Evolutionary conservation across 2,797 vertebrate species (phyloP).

Genomic region (Hypotaenidia okinawae): DNA sequence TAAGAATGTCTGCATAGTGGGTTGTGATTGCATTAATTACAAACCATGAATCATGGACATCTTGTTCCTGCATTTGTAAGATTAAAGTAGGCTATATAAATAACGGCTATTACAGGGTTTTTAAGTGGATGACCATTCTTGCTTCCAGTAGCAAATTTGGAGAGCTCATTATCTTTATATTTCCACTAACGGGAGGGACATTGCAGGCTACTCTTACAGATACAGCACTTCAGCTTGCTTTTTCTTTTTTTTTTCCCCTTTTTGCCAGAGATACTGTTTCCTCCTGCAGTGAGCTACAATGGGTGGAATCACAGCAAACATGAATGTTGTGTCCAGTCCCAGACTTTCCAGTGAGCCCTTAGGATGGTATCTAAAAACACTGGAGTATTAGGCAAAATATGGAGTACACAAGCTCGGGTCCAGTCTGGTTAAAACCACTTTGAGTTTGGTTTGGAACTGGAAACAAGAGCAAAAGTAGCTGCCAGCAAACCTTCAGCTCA

Average conservation of each 20-base stretch:
- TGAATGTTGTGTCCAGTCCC: not conserved
- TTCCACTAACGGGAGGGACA: not conserved
- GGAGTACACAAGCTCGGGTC: not conserved
- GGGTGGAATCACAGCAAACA: not conserved
- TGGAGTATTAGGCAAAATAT: not conserved
- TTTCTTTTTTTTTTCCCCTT: not conserved
- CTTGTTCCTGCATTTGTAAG: not conserved
- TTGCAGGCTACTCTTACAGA: not conserved
- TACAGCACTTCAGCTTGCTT: not conserved
- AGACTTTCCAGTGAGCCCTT: not conserved
- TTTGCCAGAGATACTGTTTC: not conserved
- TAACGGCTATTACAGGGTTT: not conserved
- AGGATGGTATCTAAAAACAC: not conserved
- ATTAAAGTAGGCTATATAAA: not conserved
- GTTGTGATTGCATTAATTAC: not conserved
- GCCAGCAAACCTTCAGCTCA: not conserved
- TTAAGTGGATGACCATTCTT: not conserved
- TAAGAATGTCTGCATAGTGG: not conserved
- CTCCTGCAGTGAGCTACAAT: not conserved
- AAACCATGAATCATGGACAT: not conserved
- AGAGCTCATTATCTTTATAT: slow-evolving; percentile 13
- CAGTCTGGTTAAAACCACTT: not conserved
- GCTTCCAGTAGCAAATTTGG: not conserved
- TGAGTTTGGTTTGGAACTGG: not conserved
- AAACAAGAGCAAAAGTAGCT: not conserved